Conservation (phyloP, 2,113 vertebrate species). For the Podiceps cristatus region DNA sequence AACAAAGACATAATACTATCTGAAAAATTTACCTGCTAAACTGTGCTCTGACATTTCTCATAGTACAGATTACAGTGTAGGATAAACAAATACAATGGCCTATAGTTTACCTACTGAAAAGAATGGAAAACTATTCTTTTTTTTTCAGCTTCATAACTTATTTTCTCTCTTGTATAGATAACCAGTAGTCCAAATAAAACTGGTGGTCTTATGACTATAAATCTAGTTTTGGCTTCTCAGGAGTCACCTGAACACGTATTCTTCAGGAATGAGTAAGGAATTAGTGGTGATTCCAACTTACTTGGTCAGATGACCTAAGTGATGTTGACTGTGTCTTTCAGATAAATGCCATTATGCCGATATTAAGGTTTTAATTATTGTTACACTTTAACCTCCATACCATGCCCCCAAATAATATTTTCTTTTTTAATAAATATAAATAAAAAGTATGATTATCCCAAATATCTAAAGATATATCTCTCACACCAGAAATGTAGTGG, state of each 20-base stretch:
- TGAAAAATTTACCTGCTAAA: not conserved
- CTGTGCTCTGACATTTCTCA: not conserved
- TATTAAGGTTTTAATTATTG: not conserved
- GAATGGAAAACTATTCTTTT: not conserved
- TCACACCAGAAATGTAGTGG: not conserved
- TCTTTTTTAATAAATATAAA: too few relatives aligned
- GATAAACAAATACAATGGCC: not conserved
- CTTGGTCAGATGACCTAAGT: not conserved
- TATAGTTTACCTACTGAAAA: not conserved
- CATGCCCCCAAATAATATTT: not conserved
- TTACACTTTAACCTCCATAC: not conserved
- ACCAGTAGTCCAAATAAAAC: not conserved
- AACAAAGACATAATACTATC: not conserved
- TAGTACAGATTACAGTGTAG: not conserved
- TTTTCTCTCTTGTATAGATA: not conserved
- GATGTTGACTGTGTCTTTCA: not conserved
- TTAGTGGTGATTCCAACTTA: not conserved
- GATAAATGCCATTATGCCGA: not conserved
- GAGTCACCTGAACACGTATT: not conserved
- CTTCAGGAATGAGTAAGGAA: not conserved
- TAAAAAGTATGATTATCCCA: accelerated
- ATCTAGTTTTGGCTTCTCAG: not conserved
- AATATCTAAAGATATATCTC: not conserved
- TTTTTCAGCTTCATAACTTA: not conserved
- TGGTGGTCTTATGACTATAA: not conserved